A percentile compares a stretch with the other conserved stretches of the same genome.
Evolutionary conservation across 2,888 invertebrate genomes (phyloP).

Genomic region (Periphyllus acericola): DNA sequence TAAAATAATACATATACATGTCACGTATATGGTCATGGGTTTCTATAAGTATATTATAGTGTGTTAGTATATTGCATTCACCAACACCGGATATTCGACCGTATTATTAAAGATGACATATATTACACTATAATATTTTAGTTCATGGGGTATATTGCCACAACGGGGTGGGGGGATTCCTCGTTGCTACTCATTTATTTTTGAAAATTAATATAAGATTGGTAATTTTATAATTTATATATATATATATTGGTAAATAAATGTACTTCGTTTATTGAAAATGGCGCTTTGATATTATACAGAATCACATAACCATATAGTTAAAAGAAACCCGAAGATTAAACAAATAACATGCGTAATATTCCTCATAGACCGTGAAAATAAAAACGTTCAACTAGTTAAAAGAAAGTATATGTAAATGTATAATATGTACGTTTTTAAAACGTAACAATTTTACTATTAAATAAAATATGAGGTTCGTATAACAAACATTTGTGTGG

Average conservation of each 20-base stretch:
- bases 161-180: background rate
- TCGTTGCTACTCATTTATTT: background rate
- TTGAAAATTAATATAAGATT: background rate
- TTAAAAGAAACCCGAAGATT: background rate
- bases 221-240: too few relatives aligned
- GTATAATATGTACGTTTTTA: background rate
- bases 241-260: background rate
- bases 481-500: background rate
- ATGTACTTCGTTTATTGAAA: background rate
- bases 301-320: background rate
- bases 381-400: too few relatives aligned
- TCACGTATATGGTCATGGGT: background rate
- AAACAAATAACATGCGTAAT: background rate
- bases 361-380: too few relatives aligned
- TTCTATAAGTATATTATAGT: background rate
- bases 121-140: background rate
- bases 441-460: background rate
- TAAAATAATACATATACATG: background rate
- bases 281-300: background rate
- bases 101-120: background rate
- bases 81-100: background rate
- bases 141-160: background rate
- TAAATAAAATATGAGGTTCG: background rate
- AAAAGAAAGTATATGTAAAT: too few relatives aligned
- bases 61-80: background rate